Evolutionary conservation across 2,113 vertebrate genomes (phyloP), one percentile per base, ranked within the genome.

Genomic region (Nematolebias whitei): DNA sequence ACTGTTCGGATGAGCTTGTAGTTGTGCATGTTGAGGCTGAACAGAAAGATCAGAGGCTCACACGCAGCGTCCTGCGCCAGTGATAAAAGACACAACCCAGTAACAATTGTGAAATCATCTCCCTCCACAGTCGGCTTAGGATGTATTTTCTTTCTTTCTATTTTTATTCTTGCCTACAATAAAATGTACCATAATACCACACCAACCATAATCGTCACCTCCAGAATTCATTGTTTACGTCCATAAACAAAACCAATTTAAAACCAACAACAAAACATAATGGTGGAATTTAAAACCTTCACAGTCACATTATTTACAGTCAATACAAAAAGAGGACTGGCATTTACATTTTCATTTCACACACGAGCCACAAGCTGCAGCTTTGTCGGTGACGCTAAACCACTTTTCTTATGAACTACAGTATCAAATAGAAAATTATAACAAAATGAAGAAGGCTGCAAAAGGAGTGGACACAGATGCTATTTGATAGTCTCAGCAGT

Each of bases 291-390:
- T 35, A 35, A 35, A 39, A 24, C 63, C 45, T 80, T 63, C 71
- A 62, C n/a, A 22, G 18, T 71, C 38, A 59, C 35, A 62, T 68
- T 64, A 74, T 41, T 20, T 45, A 15, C 39, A 52, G 49, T 65
- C 71, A 71, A 41, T 39, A 60, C 6, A 55, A 64, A 62, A 57
- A 22, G 45, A 83, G 73, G 50, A n/a, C 70, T 56, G 47, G n/a
- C 1, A 73, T 82, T 84, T 48, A 43, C 57, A 78, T 83, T 85
- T 76, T 62, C 51, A 78, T 75, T 62, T 52, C 23, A 68, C 64
- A 53, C 22, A 15, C 38, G 29, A 49, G 51, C 20, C 47, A 29
- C 41, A 50, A 56, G 69, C 40, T 52, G 58, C 68, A 47, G 26
- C 56, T 69, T 77, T 52, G 58, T 73, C 63, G 15, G 24, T 59